Base-by-base conservation (phyloP, 1,140 invertebrate species). In the Papilio polytes region DNA sequence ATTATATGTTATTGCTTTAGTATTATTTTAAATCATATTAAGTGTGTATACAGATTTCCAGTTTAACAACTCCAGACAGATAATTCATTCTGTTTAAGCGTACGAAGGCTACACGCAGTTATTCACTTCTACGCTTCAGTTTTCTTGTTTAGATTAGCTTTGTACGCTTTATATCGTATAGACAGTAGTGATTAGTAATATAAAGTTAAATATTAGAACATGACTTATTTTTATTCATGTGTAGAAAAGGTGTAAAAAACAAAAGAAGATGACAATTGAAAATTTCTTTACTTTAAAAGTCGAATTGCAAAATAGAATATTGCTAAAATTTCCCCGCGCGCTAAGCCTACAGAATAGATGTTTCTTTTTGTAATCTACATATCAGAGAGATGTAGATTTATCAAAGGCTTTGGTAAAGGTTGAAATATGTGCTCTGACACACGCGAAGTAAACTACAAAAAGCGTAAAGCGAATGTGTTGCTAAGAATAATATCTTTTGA, bases 401-500 rank as follows among this genome's bases (percentile, higher is more conserved):
- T 70, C 22, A 70, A 70, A 70, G 63, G 63, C 63, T 70, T 70
- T 18, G 26, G 26, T 8, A 70, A 70, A 70, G 22, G 22, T 70
- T 70, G 63, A 70, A 70, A 70, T 36, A 70, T 70, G 22, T 15
- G 63, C 22, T 70, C 26, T 70, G 63, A 70, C 63, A 31, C 22
- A 31, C 22, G 59, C 59, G 22, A 15, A 15, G 26, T 70, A 70
- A 31, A 70, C 63, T 70, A 70, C 22, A 36, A 70, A 70, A 70
- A 31, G 26, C 22, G 63, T 70, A 70, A 31, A 63, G 59, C 20
- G 59, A 63, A 31, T 36, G 26, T 31, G 63, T 70, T 70, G 10
- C 22, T 70, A 70, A 70, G 63, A 70, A 70, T 70, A 70, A 63
- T 63, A 63, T 63, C 59, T 63, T 63, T 26, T 63, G 59, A 59